Conservation (phyloP, 2,797 vertebrate species). For the Sternarchorhynchus goeldii region DNA sequence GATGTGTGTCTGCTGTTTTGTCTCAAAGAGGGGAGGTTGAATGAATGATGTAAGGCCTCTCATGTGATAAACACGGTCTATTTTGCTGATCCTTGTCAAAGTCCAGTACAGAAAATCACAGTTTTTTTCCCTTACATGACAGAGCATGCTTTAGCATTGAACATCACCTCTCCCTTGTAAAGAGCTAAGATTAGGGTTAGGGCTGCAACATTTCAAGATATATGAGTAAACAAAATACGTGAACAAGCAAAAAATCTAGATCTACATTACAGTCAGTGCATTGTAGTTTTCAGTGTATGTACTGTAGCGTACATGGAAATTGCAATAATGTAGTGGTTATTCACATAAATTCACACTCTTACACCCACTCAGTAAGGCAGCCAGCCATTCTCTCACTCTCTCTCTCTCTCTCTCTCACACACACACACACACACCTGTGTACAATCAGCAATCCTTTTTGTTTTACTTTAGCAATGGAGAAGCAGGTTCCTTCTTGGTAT, state of each 20-base stretch:
- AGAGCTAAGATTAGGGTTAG: background rate
- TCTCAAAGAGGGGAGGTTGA: background rate
- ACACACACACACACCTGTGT: background rate
- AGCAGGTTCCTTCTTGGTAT: background rate
- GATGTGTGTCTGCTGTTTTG: conserved; percentile 38
- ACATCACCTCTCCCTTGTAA: background rate
- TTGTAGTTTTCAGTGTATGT: background rate
- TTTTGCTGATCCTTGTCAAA: conserved; percentile 2
- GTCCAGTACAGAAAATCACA: background rate
- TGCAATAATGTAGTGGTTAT: background rate
- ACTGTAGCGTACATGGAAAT: too few relatives aligned
- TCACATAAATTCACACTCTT: background rate
- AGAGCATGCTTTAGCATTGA: background rate
- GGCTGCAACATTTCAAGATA: background rate
- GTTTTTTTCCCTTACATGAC: background rate
- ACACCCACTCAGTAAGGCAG: too few relatives aligned
- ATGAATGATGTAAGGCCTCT: background rate
- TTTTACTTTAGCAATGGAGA: background rate
- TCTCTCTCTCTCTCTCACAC: background rate
- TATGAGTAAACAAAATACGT: too few relatives aligned
- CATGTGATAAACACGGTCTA: background rate
- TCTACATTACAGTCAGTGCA: background rate
- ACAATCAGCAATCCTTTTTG: background rate
- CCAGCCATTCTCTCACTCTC: too few relatives aligned
- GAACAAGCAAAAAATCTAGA: background rate